phyloP scores from a whole-genome alignment of 2,888 invertebrate genomes.

The Timema cristinae region DNA sequence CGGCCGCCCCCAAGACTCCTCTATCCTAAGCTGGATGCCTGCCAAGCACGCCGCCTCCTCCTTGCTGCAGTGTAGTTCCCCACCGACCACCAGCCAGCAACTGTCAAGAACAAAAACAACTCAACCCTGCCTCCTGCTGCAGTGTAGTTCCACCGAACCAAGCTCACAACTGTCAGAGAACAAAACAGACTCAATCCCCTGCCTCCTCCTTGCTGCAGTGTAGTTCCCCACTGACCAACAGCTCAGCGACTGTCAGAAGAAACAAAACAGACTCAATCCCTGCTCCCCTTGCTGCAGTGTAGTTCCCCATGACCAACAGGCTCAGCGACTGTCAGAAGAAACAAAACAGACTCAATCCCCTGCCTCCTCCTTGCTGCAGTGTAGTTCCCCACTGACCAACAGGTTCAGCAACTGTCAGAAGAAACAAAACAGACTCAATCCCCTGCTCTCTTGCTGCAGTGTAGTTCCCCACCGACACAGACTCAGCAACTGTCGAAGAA shows the following conservation, averaged over 20 bases:
- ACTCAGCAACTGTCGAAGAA: conserved; percentile 14
- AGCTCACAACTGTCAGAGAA: not conserved
- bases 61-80: conserved; percentile 56
- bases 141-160: too few relatives aligned
- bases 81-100: conserved; percentile 56
- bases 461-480: too few relatives aligned
- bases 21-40: conserved; percentile 58
- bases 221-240: conserved; percentile 55
- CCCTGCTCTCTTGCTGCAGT: not conserved
- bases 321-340: conserved; percentile 51
- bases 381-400: too few relatives aligned
- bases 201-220: conserved; percentile 58
- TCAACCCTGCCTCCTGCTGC: too few relatives aligned
- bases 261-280: conserved; percentile 32
- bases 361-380: too few relatives aligned
- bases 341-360: too few relatives aligned
- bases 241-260: conserved; percentile 51
- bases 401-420: too few relatives aligned
- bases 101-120: conserved; percentile 41
- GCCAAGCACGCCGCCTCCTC: conserved; percentile 60
- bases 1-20: conserved; percentile 50
- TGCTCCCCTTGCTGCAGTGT: conserved; percentile 59
- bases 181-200: conserved; percentile 16
- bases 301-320: conserved; percentile 55
- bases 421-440: not conserved